phyloP scores from a whole-genome alignment of 2,888 invertebrate species.

The Agrochola lychnidis region DNA sequence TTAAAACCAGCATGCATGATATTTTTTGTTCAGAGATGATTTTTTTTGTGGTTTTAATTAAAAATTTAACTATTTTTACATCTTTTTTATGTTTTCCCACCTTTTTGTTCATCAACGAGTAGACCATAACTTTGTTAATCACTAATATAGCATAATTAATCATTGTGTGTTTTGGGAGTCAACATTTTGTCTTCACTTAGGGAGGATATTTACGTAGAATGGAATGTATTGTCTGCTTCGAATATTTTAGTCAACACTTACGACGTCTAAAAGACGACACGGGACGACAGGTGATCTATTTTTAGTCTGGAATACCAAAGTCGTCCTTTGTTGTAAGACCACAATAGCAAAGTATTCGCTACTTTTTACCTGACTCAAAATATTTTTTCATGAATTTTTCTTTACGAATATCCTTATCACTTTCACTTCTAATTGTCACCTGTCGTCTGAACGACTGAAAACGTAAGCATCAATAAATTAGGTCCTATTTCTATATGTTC shows the following conservation, averaged over 20 bases:
- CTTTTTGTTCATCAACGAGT: not conserved
- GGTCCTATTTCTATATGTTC: constrained; percentile 46
- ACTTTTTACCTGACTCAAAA: constrained; percentile 19
- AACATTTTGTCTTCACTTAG: not conserved
- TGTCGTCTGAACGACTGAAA: constrained; percentile 51
- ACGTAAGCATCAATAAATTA: constrained; percentile 62
- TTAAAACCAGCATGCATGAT: constrained; percentile 10
- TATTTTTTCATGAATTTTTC: constrained; percentile 25
- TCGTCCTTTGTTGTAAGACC: not conserved
- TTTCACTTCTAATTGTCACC: constrained; percentile 51
- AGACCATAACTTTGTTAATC: not conserved
- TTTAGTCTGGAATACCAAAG: constrained; percentile 18
- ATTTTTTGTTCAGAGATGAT: not conserved
- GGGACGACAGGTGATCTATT: constrained; percentile 38
- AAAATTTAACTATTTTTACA: not conserved
- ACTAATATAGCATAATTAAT: not conserved
- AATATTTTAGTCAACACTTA: constrained; percentile 23
- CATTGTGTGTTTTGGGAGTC: not conserved
- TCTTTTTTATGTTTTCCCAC: too few species aligned
- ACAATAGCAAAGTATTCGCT: constrained; percentile 3
- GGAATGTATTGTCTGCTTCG: not conserved
- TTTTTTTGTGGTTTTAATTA: not conserved
- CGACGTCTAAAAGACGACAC: constrained; percentile 8
- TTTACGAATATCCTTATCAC: constrained; percentile 52
- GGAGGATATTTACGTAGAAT: too few species aligned